Evolutionary conservation across 2,113 vertebrate genomes (phyloP).

Genomic region (Dipodomys merriami): DNA sequence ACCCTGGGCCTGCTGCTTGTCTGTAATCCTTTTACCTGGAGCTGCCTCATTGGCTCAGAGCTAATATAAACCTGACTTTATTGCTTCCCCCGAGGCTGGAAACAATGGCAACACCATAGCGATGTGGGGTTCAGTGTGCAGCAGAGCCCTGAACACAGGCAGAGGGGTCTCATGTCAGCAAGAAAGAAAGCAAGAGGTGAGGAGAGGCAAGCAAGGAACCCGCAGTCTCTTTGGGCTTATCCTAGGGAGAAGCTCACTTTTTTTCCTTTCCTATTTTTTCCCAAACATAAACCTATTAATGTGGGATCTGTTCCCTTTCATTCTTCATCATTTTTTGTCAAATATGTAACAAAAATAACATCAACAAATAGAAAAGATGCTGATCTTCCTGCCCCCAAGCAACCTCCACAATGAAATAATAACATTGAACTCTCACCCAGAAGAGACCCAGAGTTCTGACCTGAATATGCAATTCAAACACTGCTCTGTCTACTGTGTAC

Average conservation of each 20-base stretch:
- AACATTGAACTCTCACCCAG: not conserved
- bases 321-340: not conserved
- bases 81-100: not conserved
- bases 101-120: not conserved
- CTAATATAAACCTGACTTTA: not conserved
- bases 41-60: not conserved
- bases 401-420: not conserved
- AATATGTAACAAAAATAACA: not conserved
- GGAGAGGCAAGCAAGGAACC: not conserved
- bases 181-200: not conserved
- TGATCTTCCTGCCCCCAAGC: not conserved
- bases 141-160: not conserved
- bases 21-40: not conserved
- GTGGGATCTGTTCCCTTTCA: not conserved
- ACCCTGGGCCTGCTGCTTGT: not conserved
- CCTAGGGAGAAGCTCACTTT: not conserved
- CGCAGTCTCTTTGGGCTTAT: not conserved
- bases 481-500: not conserved
- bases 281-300: not conserved
- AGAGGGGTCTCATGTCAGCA: fast-evolving
- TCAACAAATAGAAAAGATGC: not conserved
- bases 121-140: not conserved
- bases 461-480: not conserved
- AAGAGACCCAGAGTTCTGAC: not conserved
- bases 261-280: not conserved